Conservation (phyloP, 2,113 vertebrate genomes). For the Dasypus novemcinctus region DNA sequence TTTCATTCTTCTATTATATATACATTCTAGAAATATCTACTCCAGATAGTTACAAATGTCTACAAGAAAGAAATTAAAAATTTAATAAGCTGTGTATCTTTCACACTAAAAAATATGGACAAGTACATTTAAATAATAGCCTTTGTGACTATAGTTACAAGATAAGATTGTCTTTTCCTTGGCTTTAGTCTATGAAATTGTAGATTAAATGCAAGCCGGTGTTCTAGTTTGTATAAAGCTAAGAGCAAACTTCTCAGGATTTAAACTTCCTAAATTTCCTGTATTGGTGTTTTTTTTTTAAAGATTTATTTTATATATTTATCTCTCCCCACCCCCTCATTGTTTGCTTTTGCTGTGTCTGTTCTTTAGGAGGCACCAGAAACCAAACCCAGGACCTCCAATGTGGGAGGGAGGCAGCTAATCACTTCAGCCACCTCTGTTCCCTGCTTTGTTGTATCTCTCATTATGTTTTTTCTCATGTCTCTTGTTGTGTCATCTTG, state of each 20-base stretch:
- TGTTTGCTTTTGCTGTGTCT: too few species aligned
- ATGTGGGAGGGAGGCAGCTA: too few species aligned
- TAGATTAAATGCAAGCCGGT: neutral
- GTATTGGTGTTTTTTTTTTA: too few species aligned
- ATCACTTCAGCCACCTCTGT: too few species aligned
- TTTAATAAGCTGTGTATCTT: neutral
- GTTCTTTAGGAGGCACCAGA: too few species aligned
- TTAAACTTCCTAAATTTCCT: neutral
- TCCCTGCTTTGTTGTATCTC: too few species aligned
- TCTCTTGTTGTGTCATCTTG: too few species aligned
- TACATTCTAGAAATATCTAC: neutral
- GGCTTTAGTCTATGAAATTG: neutral
- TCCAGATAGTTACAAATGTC: neutral
- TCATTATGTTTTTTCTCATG: too few species aligned
- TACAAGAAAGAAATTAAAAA: neutral
- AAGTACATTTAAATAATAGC: neutral
- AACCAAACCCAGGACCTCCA: too few species aligned
- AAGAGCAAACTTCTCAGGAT: neutral
- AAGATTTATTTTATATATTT: too few species aligned
- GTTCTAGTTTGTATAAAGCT: neutral
- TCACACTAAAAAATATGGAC: neutral
- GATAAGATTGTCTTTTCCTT: neutral
- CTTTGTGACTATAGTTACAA: constrained; percentile 17
- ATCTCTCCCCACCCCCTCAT: too few species aligned
- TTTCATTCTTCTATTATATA: neutral